Percentiles rank a stretch among this genome's conserved stretches.
Conservation (phyloP, 2,888 invertebrate species). For the Lasius platythorax region DNA sequence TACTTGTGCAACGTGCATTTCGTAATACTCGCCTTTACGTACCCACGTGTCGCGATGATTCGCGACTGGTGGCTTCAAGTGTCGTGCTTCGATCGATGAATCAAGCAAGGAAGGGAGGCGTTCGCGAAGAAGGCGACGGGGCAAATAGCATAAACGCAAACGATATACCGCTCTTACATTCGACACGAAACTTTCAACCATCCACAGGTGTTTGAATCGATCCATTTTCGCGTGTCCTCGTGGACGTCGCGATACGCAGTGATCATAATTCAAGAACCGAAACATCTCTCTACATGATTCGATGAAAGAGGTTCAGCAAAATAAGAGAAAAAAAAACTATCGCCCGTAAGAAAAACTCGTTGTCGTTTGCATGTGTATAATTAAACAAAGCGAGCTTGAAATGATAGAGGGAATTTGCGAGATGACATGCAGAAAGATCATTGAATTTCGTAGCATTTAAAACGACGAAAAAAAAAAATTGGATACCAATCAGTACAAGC, state of each 20-base stretch:
- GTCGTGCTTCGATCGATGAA: constrained; percentile 57
- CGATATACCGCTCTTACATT: background rate
- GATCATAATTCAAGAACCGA: constrained; percentile 24
- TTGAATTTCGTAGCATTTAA: background rate
- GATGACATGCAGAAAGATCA: background rate
- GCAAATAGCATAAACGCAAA: constrained; percentile 18
- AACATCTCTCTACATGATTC: constrained; percentile 1
- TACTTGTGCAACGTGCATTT: constrained; percentile 42
- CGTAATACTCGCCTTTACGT: constrained; percentile 6
- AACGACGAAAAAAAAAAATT: background rate
- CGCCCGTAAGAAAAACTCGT: background rate
- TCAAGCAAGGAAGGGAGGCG: constrained; percentile 44
- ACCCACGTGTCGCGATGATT: constrained; percentile 39
- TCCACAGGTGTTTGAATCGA: constrained; percentile 66
- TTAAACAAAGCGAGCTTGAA: background rate
- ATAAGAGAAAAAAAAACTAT: background rate
- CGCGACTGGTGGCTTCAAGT: constrained; percentile 58
- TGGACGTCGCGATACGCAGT: constrained; percentile 63
- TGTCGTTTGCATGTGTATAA: background rate
- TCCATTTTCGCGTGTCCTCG: constrained; percentile 52
- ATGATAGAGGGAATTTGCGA: background rate
- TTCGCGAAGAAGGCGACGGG: constrained; percentile 13
- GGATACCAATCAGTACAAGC: background rate
- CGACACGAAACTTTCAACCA: constrained; percentile 46
- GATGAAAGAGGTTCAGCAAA: background rate